These are phyloP conservation scores for Melanotaenia pygmaea DNA, from an alignment of 2,797 vertebrate genomes.

Conservation along the genomic window DNA sequence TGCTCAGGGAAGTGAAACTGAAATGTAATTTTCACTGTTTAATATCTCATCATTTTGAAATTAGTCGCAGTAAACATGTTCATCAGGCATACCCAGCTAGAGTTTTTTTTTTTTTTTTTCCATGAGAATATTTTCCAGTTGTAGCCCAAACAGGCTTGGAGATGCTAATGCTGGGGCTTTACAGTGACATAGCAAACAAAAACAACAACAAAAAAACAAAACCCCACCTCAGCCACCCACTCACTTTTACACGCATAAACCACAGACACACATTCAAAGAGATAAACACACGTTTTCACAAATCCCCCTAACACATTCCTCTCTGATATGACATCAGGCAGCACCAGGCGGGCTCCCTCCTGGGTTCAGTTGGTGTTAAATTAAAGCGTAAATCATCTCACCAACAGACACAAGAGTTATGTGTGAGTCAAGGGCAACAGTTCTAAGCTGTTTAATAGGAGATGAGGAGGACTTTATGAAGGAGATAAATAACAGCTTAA, in stretches of 20 bases:
- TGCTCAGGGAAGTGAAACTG: slow-evolving; percentile 62
- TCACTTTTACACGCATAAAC: slow-evolving; percentile 29
- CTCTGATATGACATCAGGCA: slow-evolving; percentile 74
- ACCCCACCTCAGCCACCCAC: slow-evolving; percentile 57
- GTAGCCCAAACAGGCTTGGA: slow-evolving; percentile 30
- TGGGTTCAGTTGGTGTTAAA: slow-evolving; percentile 71
- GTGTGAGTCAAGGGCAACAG: slow-evolving; percentile 79
- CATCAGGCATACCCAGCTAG: slow-evolving; percentile 43
- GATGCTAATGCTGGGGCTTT: slow-evolving; percentile 45
- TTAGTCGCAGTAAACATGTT: slow-evolving; percentile 67
- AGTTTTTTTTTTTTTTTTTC: slow-evolving; percentile 50
- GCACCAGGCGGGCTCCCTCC: slow-evolving; percentile 57
- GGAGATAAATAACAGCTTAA: slow-evolving; percentile 82
- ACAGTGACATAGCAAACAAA: slow-evolving; percentile 45
- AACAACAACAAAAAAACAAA: slow-evolving; percentile 34
- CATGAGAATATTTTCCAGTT: slow-evolving; percentile 27
- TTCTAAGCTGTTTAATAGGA: slow-evolving; percentile 77
- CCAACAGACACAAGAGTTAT: slow-evolving; percentile 78
- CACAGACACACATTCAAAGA: slow-evolving; percentile 16
- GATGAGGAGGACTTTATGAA: slow-evolving; percentile 80
- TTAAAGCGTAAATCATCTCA: slow-evolving; percentile 78
- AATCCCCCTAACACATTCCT: slow-evolving; percentile 51
- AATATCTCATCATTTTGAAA: slow-evolving; percentile 75
- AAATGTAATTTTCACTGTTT: slow-evolving; percentile 70
- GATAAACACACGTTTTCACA: slow-evolving; percentile 43